phyloP scores from a whole-genome alignment of 2,797 vertebrate species.

The Tapirus indicus region DNA sequence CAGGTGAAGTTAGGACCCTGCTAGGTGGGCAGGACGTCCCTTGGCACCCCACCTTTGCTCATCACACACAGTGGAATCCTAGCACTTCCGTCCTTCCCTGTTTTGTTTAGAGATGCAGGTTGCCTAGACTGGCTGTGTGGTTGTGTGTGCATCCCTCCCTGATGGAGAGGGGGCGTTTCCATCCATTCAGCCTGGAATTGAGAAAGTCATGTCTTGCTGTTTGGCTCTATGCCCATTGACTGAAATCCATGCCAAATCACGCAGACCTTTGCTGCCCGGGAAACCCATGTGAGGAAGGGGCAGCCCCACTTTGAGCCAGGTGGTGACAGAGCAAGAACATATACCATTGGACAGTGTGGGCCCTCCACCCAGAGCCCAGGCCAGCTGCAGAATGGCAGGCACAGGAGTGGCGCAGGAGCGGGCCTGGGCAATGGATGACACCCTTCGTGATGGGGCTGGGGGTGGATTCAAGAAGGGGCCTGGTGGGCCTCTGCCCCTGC shows the following conservation, averaged over 20 bases:
- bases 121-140: conserved; percentile 44
- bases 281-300: conserved; percentile 50
- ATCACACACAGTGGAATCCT: not conserved
- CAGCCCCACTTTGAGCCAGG: conserved; percentile 11
- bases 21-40: not conserved
- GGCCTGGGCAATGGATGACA: not conserved
- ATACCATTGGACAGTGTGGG: not conserved
- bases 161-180: conserved; percentile 30
- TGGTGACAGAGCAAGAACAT: conserved; percentile 59
- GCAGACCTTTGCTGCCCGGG: conserved; percentile 58
- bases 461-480: not conserved
- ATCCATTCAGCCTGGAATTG: conserved; percentile 43
- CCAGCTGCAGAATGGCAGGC: not conserved
- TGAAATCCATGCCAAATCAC: conserved; percentile 60
- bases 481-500: not conserved
- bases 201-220: conserved; percentile 66
- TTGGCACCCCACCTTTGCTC: not conserved
- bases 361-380: too few relatives aligned
- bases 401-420: not conserved
- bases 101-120: not conserved
- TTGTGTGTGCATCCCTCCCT: not conserved
- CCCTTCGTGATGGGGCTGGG: not conserved
- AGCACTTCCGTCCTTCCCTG: not conserved
- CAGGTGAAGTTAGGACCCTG: not conserved
- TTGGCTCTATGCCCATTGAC: conserved; percentile 66